Evolutionary conservation across 2,113 vertebrate genomes (phyloP).

Genomic region (Caracal caracal): DNA sequence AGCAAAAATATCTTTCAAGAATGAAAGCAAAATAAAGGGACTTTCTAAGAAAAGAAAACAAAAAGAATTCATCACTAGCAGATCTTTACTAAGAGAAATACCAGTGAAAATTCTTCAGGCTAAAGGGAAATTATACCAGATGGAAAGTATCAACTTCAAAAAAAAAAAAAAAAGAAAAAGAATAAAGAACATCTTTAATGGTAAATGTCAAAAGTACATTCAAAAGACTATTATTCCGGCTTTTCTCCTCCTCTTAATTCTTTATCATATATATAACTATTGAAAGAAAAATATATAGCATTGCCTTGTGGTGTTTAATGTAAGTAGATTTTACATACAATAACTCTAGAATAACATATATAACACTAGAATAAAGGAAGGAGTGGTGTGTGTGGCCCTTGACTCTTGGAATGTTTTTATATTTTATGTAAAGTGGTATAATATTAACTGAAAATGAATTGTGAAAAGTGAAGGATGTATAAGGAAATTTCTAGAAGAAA

Average conservation of each 20-base stretch:
- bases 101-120: neutral
- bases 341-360: neutral
- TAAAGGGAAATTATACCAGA: neutral
- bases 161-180: neutral
- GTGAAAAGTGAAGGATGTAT: neutral
- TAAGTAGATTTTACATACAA: neutral
- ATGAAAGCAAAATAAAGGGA: neutral
- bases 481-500: neutral
- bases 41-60: conserved; percentile 15
- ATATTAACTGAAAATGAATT: neutral
- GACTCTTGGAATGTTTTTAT: neutral
- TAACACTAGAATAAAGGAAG: neutral
- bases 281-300: neutral
- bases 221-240: neutral
- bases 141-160: neutral
- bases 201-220: neutral
- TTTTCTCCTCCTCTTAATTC: neutral
- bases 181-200: neutral
- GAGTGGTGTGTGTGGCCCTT: neutral
- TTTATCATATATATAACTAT: neutral
- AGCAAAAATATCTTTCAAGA: neutral
- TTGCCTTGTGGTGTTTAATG: neutral
- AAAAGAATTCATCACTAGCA: neutral
- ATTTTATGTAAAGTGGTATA: neutral
- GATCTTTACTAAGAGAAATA: neutral